Evolutionary conservation across 2,797 vertebrate genomes (phyloP).

Genomic region (Vespertilio murinus): DNA sequence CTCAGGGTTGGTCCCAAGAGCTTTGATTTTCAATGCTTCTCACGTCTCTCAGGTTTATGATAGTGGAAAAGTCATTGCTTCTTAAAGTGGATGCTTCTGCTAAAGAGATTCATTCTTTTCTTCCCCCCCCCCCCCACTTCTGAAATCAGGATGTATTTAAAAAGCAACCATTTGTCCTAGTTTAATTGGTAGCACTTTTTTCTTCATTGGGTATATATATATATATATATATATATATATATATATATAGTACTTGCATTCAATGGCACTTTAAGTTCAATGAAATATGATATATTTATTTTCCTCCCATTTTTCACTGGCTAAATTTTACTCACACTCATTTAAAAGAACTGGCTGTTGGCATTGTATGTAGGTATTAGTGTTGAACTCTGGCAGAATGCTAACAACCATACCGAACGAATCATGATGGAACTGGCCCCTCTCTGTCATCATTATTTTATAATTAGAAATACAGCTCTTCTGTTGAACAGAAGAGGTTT

Average conservation of each 20-base stretch:
- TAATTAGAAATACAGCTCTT: slow-evolving; percentile 67
- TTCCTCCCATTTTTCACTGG: slow-evolving; percentile 37
- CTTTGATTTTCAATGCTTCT: not conserved
- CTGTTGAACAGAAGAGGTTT: slow-evolving; percentile 62
- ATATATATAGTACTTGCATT: not conserved
- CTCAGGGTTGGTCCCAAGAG: not conserved
- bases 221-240: too few species aligned
- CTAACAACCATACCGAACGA: slow-evolving; percentile 8
- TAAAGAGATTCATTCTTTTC: not conserved
- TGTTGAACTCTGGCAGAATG: slow-evolving; percentile 30
- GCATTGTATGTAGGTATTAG: slow-evolving; percentile 1
- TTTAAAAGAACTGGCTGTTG: slow-evolving; percentile 43
- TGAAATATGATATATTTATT: slow-evolving; percentile 34
- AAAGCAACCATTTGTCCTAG: not conserved
- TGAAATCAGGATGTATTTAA: not conserved
- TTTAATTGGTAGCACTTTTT: slow-evolving; percentile 20
- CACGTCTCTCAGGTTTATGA: not conserved
- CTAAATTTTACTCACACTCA: slow-evolving; percentile 38
- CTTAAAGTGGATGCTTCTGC: not conserved
- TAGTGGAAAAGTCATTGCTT: not conserved
- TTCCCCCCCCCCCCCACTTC: too few species aligned
- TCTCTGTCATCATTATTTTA: slow-evolving; percentile 63
- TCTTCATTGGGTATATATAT: not conserved
- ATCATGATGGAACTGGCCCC: slow-evolving; percentile 5
- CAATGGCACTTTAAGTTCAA: slow-evolving; percentile 38